Evolutionary conservation across 1,140 invertebrate genomes (phyloP).

Genomic region (Nomia melanderi): DNA sequence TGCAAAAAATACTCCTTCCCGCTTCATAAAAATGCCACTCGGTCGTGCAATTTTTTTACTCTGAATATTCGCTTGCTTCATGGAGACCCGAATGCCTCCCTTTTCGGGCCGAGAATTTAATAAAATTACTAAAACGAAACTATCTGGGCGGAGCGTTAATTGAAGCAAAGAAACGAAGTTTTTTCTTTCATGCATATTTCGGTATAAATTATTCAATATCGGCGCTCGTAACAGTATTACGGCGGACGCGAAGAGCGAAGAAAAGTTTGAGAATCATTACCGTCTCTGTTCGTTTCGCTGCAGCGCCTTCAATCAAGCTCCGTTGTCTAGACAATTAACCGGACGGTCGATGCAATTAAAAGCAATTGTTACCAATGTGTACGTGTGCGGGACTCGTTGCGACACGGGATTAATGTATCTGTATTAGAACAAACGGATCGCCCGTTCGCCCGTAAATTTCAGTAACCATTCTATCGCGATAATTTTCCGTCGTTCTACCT

Average conservation of each 20-base stretch:
- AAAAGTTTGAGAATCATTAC: constrained; percentile 51
- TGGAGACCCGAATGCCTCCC: neutral
- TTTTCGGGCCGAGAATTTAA: neutral
- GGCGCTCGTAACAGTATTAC: constrained; percentile 36
- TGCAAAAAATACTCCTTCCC: neutral
- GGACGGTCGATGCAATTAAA: constrained; percentile 62
- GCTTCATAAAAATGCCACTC: neutral
- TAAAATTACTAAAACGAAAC: constrained; percentile 11
- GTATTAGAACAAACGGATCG: constrained; percentile 42
- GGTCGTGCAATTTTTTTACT: neutral
- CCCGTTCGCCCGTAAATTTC: constrained; percentile 14
- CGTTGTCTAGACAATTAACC: constrained; percentile 60
- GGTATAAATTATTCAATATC: constrained; percentile 49
- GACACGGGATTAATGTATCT: constrained; percentile 57
- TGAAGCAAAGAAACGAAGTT: neutral
- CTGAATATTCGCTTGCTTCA: neutral
- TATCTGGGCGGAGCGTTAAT: constrained; percentile 16
- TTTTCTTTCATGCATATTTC: constrained; percentile 23
- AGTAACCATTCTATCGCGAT: constrained; percentile 21
- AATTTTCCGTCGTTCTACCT: neutral
- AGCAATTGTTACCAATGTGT: constrained; percentile 54
- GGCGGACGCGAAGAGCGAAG: constrained; percentile 10
- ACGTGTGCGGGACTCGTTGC: constrained; percentile 19
- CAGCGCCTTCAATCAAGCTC: constrained; percentile 48
- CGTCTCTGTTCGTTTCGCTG: constrained; percentile 39